A percentile compares a stretch with the other conserved stretches of the same genome.
Evolutionary conservation across 2,113 vertebrate species (phyloP).

Genomic region (Dasyurus viverrinus): DNA sequence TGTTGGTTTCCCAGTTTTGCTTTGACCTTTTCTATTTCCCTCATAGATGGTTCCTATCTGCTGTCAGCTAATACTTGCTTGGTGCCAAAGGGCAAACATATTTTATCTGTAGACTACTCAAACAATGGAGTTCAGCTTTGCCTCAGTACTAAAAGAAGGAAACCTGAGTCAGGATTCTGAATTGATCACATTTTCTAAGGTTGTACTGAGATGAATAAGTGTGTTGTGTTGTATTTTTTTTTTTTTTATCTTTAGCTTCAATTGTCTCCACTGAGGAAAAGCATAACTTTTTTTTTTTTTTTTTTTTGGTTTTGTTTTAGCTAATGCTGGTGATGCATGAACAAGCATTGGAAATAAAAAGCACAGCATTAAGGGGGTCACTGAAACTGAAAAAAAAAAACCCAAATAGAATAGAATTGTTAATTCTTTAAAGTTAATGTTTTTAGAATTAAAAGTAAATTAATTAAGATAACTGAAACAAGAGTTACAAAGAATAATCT

Average conservation of each 20-base stretch:
- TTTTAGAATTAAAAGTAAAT: not conserved
- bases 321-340: not conserved
- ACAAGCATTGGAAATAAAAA: not conserved
- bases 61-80: not conserved
- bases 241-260: not conserved
- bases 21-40: slow-evolving; percentile 27
- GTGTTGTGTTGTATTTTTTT: not conserved
- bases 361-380: not conserved
- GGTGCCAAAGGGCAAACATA: not conserved
- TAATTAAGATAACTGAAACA: slow-evolving; percentile 60
- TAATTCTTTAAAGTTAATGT: not conserved
- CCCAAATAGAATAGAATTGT: not conserved
- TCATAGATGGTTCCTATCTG: not conserved
- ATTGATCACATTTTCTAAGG: not conserved
- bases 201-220: not conserved
- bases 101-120: not conserved
- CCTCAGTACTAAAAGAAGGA: not conserved
- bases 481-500: slow-evolving; percentile 74
- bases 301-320: not conserved
- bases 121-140: not conserved
- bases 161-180: not conserved
- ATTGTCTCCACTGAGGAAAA: not conserved
- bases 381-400: not conserved
- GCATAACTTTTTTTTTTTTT: not conserved
- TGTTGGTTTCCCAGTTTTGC: slow-evolving; percentile 31